phyloP scores from a whole-genome alignment of 2,888 invertebrate genomes.

The Agrochola circellaris region DNA sequence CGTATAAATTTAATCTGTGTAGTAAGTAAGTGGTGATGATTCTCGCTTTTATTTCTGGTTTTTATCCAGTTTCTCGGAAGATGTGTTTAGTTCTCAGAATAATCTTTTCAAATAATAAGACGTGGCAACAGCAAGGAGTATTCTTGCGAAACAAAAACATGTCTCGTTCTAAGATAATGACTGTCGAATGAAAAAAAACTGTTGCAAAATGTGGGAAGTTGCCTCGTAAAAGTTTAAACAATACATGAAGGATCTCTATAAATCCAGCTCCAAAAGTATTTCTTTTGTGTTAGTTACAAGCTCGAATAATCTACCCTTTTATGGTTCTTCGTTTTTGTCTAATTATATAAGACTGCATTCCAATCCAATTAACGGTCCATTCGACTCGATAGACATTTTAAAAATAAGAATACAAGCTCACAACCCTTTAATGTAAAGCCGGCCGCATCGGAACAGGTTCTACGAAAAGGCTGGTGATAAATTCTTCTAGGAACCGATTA shows the following conservation, averaged over 20 bases:
- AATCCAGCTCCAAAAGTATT: slow-evolving; percentile 35
- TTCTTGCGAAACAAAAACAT: slow-evolving; percentile 49
- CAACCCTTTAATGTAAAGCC: slow-evolving; percentile 67
- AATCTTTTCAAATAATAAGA: slow-evolving; percentile 19
- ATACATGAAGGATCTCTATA: slow-evolving; percentile 28
- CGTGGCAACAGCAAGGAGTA: slow-evolving; percentile 24
- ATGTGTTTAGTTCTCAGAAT: slow-evolving; percentile 22
- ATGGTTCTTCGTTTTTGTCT: slow-evolving; percentile 43
- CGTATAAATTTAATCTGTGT: slow-evolving; percentile 62
- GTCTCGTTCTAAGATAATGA: slow-evolving; percentile 29
- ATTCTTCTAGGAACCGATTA: slow-evolving; percentile 85
- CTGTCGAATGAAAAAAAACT: slow-evolving; percentile 24
- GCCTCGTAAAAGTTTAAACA: slow-evolving; percentile 37
- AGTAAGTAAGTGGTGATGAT: slow-evolving; percentile 33
- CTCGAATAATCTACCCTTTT: slow-evolving; percentile 46
- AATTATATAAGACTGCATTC: slow-evolving; percentile 65
- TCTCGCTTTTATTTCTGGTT: slow-evolving; percentile 37
- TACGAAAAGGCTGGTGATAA: slow-evolving; percentile 82
- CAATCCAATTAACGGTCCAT: slow-evolving; percentile 70
- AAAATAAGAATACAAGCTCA: slow-evolving; percentile 67
- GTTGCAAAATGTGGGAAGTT: slow-evolving; percentile 32
- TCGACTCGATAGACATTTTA: slow-evolving; percentile 61
- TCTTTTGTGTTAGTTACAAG: slow-evolving; percentile 40
- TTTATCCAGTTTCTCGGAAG: slow-evolving; percentile 26
- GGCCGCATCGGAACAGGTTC: slow-evolving; percentile 73